Evolutionary conservation across 2,888 invertebrate genomes (phyloP).

Genomic region (Maniola hyperantus): DNA sequence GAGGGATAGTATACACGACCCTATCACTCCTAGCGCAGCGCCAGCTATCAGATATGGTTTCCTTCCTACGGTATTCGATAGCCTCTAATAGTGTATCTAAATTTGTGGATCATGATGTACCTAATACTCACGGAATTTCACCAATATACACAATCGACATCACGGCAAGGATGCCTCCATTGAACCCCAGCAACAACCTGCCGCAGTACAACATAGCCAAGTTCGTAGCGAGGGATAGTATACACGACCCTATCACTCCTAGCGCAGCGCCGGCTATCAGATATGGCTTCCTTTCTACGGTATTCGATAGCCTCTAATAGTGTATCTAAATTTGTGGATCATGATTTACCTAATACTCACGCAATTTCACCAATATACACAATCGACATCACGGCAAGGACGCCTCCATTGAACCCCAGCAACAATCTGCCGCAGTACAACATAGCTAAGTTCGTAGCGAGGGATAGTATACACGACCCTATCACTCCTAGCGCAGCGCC

Average conservation of each 20-base stretch:
- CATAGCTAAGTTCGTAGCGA: constrained; percentile 45
- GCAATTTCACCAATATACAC: constrained; percentile 59
- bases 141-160: constrained; percentile 54
- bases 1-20: constrained; percentile 45
- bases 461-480: constrained; percentile 43
- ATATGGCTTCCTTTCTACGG: no score
- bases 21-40: neutral
- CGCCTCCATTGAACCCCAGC: constrained; percentile 46
- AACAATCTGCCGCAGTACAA: constrained; percentile 49
- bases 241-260: constrained; percentile 36
- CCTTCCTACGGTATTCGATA: no score
- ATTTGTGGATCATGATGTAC: no score
- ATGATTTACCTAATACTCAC: no score
- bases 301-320: no score
- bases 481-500: constrained; percentile 39
- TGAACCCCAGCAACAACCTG: constrained; percentile 48
- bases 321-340: no score
- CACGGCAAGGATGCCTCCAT: constrained; percentile 46
- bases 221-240: constrained; percentile 44
- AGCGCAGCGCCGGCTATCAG: no score
- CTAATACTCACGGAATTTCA: constrained; percentile 56
- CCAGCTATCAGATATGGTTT: no score
- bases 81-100: no score
- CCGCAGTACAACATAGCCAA: constrained; percentile 48
- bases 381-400: constrained; percentile 46